A percentile compares a stretch with the other conserved stretches of the same genome.
phyloP scores from a whole-genome alignment of 2,113 vertebrate genomes.

The Xyrauchen texanus region DNA sequence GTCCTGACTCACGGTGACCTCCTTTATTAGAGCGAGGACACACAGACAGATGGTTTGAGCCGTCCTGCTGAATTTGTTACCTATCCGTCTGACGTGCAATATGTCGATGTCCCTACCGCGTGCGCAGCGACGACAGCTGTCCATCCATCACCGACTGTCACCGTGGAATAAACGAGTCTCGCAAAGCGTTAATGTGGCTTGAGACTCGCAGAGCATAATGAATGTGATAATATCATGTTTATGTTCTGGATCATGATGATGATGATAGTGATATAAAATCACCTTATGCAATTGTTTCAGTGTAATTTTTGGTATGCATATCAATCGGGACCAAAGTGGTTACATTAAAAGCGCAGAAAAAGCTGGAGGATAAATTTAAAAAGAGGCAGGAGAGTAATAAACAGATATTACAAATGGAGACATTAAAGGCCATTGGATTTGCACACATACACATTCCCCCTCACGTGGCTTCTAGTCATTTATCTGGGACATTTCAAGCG shows the following conservation, averaged over 20 bases:
- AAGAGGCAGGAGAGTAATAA: conserved; percentile 36
- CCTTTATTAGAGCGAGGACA: conserved; percentile 75
- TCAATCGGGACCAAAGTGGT: not conserved
- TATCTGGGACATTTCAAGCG: conserved; percentile 56
- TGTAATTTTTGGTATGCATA: not conserved
- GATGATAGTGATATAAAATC: not conserved
- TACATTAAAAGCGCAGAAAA: not conserved
- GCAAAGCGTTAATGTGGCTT: conserved; percentile 21
- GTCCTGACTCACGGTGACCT: conserved; percentile 67
- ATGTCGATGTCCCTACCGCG: conserved; percentile 84
- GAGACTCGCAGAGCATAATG: conserved; percentile 18
- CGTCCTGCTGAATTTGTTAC: conserved; percentile 86
- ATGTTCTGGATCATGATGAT: not conserved
- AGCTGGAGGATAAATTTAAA: conserved; percentile 11
- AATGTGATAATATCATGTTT: conserved; percentile 29
- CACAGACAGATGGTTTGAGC: conserved; percentile 87
- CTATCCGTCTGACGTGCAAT: conserved; percentile 85
- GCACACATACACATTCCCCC: not conserved
- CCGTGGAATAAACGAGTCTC: conserved; percentile 65
- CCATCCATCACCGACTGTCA: conserved; percentile 75
- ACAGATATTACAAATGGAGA: conserved; percentile 18
- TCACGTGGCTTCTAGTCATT: conserved; percentile 52
- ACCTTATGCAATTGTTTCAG: conserved; percentile 15
- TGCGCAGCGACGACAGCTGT: conserved; percentile 84
- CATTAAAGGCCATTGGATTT: conserved; percentile 4